Percentiles rank a stretch among this genome's conserved stretches.
These are phyloP conservation scores for Ursus arctos DNA, from an alignment of 2,113 vertebrate genomes.

Conservation along the genomic window DNA sequence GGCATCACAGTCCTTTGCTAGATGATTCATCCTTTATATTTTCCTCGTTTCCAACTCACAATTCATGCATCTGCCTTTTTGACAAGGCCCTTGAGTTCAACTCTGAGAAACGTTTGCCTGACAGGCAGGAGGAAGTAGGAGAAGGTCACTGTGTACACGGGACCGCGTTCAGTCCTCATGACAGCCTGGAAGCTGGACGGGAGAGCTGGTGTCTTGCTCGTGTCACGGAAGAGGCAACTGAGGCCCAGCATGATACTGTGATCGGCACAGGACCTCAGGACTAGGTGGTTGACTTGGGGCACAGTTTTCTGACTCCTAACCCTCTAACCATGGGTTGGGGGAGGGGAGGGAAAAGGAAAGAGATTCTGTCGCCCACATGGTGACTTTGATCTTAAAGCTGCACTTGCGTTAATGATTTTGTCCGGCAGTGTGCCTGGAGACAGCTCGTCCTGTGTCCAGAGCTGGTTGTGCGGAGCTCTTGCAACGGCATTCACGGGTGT, in stretches of 20 bases:
- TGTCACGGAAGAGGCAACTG: background rate
- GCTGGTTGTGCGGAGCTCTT: background rate
- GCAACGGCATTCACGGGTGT: accelerated
- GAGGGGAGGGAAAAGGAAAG: background rate
- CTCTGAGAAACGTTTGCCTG: background rate
- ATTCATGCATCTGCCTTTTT: background rate
- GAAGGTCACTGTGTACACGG: background rate
- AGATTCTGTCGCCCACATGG: background rate
- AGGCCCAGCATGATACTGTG: background rate
- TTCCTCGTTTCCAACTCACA: background rate
- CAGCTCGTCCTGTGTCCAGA: background rate
- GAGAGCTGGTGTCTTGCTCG: accelerated
- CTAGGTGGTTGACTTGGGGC: background rate
- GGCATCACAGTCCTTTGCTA: background rate
- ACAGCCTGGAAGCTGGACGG: accelerated
- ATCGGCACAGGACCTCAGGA: background rate
- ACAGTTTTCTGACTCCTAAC: background rate
- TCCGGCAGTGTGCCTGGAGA: background rate
- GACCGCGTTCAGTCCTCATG: background rate
- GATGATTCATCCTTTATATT: background rate
- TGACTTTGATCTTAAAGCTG: background rate
- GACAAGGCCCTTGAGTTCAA: background rate
- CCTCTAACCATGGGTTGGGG: no score
- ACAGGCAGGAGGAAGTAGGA: no score
- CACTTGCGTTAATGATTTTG: background rate